Conservation (phyloP, 2,797 vertebrate species). For the Podargus strigoides region DNA sequence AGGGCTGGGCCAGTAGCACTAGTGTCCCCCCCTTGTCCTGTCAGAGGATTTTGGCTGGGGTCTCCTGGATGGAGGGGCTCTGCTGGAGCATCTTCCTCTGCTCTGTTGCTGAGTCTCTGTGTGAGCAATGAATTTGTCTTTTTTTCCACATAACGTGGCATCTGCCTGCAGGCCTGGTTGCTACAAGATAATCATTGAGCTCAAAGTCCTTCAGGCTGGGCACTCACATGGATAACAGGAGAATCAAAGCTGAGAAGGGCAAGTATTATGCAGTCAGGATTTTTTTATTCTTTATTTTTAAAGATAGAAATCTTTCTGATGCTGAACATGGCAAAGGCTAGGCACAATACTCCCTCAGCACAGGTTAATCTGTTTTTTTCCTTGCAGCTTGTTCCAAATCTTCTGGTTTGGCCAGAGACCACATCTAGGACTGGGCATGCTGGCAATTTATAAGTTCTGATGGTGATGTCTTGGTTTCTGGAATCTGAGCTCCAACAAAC, state of each 20-base stretch:
- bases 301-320: background rate
- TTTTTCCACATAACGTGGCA: fast-evolving
- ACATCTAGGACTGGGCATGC: background rate
- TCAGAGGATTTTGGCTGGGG: background rate
- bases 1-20: background rate
- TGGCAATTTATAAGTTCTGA: background rate
- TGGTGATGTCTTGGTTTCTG: background rate
- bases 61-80: fast-evolving
- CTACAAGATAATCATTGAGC: background rate
- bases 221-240: background rate
- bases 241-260: background rate
- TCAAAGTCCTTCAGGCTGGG: background rate
- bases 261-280: background rate
- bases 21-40: background rate
- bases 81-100: background rate
- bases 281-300: background rate
- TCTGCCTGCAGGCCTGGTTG: background rate
- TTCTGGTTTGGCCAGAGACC: background rate
- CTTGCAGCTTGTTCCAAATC: background rate
- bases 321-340: background rate
- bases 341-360: background rate
- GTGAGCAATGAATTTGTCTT: background rate
- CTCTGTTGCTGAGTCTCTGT: background rate
- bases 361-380: background rate
- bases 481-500: background rate